Evolutionary conservation across 1,140 invertebrate genomes (phyloP).

Genomic region (Carposina sasakii): DNA sequence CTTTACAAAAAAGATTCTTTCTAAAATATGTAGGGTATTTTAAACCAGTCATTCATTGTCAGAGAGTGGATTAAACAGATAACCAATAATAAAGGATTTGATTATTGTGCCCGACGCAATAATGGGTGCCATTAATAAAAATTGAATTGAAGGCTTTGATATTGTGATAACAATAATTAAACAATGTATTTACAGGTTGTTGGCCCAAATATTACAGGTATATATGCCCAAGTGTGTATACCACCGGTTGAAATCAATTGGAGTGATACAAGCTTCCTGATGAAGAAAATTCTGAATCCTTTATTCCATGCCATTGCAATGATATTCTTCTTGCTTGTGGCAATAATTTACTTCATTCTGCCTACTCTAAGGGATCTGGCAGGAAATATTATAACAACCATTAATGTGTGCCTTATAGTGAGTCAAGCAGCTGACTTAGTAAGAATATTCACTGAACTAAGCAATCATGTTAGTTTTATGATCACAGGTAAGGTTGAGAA

Average conservation of each 20-base stretch:
- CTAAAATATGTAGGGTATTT: too few species aligned
- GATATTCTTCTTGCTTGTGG: slow-evolving; percentile 79
- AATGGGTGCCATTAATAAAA: too few species aligned
- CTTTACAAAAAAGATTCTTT: too few species aligned
- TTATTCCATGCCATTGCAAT: slow-evolving; percentile 82
- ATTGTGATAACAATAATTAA: too few species aligned
- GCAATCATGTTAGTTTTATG: slow-evolving; percentile 84
- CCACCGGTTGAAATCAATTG: slow-evolving; percentile 79
- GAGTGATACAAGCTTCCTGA: slow-evolving; percentile 80
- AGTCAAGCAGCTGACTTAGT: slow-evolving; percentile 85
- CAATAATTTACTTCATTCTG: slow-evolving; percentile 87
- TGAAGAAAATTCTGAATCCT: slow-evolving; percentile 83
- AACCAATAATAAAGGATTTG: too few species aligned
- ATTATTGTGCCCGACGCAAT: too few species aligned
- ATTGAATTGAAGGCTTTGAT: too few species aligned
- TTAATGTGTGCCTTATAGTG: slow-evolving; percentile 82
- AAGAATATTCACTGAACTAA: slow-evolving; percentile 84
- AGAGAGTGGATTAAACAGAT: too few species aligned
- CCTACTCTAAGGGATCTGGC: slow-evolving; percentile 87
- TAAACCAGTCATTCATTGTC: too few species aligned
- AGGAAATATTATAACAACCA: slow-evolving; percentile 88
- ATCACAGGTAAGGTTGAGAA: slow-evolving; percentile 78
- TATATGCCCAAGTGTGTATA: slow-evolving; percentile 83
- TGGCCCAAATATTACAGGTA: slow-evolving; percentile 62
- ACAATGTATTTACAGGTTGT: too few species aligned